phyloP scores from a whole-genome alignment of 2,888 invertebrate genomes.

The Heliconius ismenius region DNA sequence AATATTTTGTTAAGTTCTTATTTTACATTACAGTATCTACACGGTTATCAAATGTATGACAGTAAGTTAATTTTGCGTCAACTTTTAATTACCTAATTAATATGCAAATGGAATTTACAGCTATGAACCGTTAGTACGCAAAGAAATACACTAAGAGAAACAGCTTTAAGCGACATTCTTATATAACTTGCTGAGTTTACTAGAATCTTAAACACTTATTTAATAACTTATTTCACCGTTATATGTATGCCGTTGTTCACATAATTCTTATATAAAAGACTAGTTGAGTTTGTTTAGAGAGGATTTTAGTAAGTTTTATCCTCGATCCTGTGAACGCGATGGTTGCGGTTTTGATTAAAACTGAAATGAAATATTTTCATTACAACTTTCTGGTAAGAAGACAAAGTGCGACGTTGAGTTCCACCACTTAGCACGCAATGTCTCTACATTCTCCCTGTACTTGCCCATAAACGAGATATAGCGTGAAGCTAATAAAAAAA shows the following conservation, averaged over 20 bases:
- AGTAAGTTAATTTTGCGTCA: slow-evolving; percentile 14
- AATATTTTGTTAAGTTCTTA: no score
- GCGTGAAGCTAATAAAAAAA: no score
- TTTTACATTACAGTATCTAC: neutral
- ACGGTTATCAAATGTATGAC: slow-evolving; percentile 1
- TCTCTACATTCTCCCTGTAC: neutral
- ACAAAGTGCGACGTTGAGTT: no score
- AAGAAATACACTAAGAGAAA: slow-evolving; percentile 28
- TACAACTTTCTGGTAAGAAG: no score
- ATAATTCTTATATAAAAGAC: neutral
- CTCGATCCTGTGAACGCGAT: neutral
- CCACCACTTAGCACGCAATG: no score
- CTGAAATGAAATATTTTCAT: neutral
- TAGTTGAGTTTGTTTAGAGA: neutral
- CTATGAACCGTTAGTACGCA: slow-evolving; percentile 22
- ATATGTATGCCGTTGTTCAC: slow-evolving; percentile 13
- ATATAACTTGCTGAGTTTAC: slow-evolving; percentile 25
- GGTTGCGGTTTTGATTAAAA: neutral
- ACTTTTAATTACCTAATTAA: slow-evolving; percentile 18
- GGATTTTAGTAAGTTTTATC: neutral
- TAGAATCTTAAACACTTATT: slow-evolving; percentile 29
- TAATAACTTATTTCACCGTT: slow-evolving; percentile 24
- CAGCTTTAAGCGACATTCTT: slow-evolving; percentile 30
- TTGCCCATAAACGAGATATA: no score
- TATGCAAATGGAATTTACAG: slow-evolving; percentile 26